Base-by-base conservation (phyloP, 2,113 vertebrate genomes). In the Corythornis madagascariensis region DNA sequence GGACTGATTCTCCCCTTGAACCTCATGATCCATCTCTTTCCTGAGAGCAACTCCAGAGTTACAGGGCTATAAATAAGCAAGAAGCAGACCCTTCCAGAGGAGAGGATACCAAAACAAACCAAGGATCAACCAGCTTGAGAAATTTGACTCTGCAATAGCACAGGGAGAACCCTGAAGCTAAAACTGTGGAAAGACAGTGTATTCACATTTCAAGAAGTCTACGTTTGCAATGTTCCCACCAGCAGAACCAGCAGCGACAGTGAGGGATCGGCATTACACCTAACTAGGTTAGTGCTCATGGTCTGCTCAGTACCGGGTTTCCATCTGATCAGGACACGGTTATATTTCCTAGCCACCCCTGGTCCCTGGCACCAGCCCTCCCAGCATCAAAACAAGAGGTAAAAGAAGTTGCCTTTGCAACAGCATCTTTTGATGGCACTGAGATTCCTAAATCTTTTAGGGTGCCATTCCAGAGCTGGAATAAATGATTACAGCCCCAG, bases 61-160 rank as follows among this genome's bases (percentile, higher is more conserved):
- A 53, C 33, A 42, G 61, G 61, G 75, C 73, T 86, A 95, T 83
- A 94, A 95, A 92, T 86, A 95, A 97, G 87, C 43, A 17, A 94
- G 75, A 73, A 61, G 56, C 73, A 92, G 91, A 33, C 67, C 55
- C 89, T 57, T 31, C 61, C 60, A 76, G 69, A 61, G 61, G 83
- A 87, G 75, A 84, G 74, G 85, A 87, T 87, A 89, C 82, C 88
- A 91, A 89, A 92, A 89, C 93, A 89, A 94, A 86, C 43, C 56
- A 66, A 79, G 75, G 61, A 83, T 71, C 57, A 74, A 86, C 60
- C 53, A 2, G 38, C 72, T 29, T 59, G 60, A 85, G 89, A 85
- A 83, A 92, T 76, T 52, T 77, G 84, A 83, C 64, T 92, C 89
- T 77, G 52, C 83, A 56, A 53, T 22, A 76, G 69, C 35, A 28